Base-by-base conservation (phyloP, 2,888 invertebrate species). In the Epirrhoe alternata region DNA sequence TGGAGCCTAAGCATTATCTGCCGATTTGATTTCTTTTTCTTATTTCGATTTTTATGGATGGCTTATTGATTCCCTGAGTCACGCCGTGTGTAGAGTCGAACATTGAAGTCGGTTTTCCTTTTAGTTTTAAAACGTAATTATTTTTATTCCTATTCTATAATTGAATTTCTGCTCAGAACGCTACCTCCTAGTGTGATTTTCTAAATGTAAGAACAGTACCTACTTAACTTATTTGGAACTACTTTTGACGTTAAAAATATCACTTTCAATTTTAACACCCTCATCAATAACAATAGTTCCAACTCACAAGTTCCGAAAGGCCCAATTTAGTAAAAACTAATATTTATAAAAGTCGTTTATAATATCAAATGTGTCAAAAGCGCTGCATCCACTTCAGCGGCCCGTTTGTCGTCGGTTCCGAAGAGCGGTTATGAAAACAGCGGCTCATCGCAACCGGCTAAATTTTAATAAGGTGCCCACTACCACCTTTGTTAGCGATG, bases 401-500 rank as follows among this genome's bases (percentile, higher is more conserved):
- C 72, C 66, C 81, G 84, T 85, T 83, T 83, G 83, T 82, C 81
- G 83, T 82, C 81, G 82, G 80, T 79, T 83, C 78, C 78, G 80
- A 82, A 83, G 86, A 86, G 86, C 85, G 81, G 86, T 92, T 92
- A 92, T 91, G 88, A 93, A 90, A 93, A 92, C 92, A 92, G 83
- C 87, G 87, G 85, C 86, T 87, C 88, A 89, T 90, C 89, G 87
- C 80, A 85, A 85, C 86, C 87, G 86, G 89, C 87, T 85, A 90
- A 90, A 90, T 92, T 93, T 92, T 93, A 93, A 93, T 93, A 92
- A 92, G 93, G 88, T 90, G 87, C 88, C 90, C 88, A 92, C 92
- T 91, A 89, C 92, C 88, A 90, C 90, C 89, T 92, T 93, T 92
- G 92, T 92, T 84, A 78, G 77, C 72, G 74, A 77, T 93, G 92